phyloP scores from a whole-genome alignment of 2,797 vertebrate species.

The Megaceryle alcyon region DNA sequence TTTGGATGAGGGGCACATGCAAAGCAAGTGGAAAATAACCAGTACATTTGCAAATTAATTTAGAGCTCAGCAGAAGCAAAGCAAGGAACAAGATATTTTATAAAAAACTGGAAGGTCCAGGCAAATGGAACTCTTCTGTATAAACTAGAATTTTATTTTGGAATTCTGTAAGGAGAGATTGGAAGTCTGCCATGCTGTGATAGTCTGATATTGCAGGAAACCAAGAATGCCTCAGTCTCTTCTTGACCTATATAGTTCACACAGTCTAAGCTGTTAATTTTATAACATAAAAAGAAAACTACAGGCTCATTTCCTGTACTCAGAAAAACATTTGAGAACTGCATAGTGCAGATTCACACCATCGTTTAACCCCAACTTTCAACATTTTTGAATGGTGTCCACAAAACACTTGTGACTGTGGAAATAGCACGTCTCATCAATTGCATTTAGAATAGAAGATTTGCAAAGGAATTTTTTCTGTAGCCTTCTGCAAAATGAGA shows the following conservation, averaged over 20 bases:
- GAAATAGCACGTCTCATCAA: neutral
- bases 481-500: neutral
- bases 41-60: neutral
- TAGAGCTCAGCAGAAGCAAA: neutral
- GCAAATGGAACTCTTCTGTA: constrained; percentile 26
- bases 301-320: neutral
- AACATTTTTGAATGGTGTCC: neutral
- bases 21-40: neutral
- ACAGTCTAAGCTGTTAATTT: constrained; percentile 16
- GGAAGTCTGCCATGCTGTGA: neutral
- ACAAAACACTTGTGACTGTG: neutral
- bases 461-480: neutral
- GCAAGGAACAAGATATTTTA: neutral
- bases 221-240: neutral
- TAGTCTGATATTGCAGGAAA: neutral
- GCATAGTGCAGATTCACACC: neutral
- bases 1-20: neutral
- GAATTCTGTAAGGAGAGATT: constrained; percentile 15
- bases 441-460: neutral
- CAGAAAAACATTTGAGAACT: neutral
- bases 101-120: constrained; percentile 3
- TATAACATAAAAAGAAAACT: neutral
- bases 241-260: neutral
- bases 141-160: constrained; percentile 10
- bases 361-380: neutral